Percentiles rank a stretch among this genome's conserved stretches.
phyloP scores from a whole-genome alignment of 2,888 invertebrate species.

The Cacoxenus indagator region DNA sequence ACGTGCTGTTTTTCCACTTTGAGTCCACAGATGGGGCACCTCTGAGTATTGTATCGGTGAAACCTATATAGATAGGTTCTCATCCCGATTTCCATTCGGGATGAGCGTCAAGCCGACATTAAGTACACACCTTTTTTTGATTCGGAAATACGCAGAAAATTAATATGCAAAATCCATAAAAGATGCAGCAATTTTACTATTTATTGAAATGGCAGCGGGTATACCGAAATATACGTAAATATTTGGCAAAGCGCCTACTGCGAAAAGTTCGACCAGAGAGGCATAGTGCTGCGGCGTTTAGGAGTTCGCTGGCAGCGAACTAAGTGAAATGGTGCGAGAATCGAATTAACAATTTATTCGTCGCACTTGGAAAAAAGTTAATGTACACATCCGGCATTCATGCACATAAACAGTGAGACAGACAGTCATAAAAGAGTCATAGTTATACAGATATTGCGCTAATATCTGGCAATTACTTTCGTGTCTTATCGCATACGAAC shows the following conservation, averaged over 20 bases:
- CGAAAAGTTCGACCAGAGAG: no score
- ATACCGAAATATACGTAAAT: neutral
- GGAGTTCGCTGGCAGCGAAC: no score
- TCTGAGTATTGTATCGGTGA: no score
- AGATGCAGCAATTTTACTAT: neutral
- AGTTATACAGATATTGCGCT: neutral
- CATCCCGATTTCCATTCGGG: no score
- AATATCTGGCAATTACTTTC: neutral
- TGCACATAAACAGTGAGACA: neutral
- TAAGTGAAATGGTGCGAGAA: constrained; percentile 32
- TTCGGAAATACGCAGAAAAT: constrained; percentile 34
- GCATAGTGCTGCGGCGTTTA: no score
- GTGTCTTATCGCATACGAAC: neutral
- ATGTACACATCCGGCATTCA: no score
- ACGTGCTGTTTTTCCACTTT: no score
- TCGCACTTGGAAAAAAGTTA: constrained; percentile 35
- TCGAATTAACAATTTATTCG: constrained; percentile 61
- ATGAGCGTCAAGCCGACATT: no score
- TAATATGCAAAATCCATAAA: constrained; percentile 54
- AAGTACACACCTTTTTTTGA: neutral
- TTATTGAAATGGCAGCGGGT: neutral
- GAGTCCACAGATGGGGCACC: no score
- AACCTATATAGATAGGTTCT: no score
- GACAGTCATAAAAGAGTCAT: neutral
- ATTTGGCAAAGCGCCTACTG: constrained; percentile 43